These are phyloP conservation scores for Epinotia bilunana DNA, from an alignment of 2,888 invertebrate genomes.

Conservation along the genomic window DNA sequence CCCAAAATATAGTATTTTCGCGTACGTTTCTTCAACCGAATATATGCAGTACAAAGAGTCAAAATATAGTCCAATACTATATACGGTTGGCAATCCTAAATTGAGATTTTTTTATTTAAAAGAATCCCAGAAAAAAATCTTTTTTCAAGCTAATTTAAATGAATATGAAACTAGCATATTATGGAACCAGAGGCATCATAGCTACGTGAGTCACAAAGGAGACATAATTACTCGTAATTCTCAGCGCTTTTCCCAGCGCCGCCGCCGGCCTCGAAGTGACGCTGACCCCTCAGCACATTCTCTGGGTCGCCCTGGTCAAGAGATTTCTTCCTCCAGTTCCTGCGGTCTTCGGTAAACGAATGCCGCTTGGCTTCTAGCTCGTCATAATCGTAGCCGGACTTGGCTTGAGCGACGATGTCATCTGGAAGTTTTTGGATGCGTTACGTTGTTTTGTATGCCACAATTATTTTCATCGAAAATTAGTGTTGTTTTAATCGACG, in stretches of 20 bases:
- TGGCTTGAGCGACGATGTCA: constrained; percentile 65
- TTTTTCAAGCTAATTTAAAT: too few species aligned
- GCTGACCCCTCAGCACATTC: constrained; percentile 58
- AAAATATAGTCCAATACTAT: too few species aligned
- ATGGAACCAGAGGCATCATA: too few species aligned
- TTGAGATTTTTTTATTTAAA: too few species aligned
- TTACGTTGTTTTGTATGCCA: too few species aligned
- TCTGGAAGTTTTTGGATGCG: constrained; percentile 59
- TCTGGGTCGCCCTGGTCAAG: constrained; percentile 68
- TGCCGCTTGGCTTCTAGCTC: constrained; percentile 65
- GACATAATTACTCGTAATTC: constrained; percentile 30
- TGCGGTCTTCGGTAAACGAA: constrained; percentile 66
- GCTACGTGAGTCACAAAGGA: too few species aligned
- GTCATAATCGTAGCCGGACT: constrained; percentile 71
- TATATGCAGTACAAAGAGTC: too few species aligned
- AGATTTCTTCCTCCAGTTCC: constrained; percentile 74
- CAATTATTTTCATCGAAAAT: background rate
- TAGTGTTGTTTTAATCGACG: background rate
- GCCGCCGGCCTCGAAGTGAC: constrained; percentile 61
- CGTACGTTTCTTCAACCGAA: too few species aligned
- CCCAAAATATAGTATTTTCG: too few species aligned
- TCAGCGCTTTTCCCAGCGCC: constrained; percentile 64
- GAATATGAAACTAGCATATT: too few species aligned
- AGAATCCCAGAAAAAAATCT: too few species aligned
- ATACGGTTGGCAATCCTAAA: too few species aligned